These are phyloP conservation scores for Orbicella faveolata DNA, from an alignment of 64 coral and sea anemone species.

Conservation along the genomic window DNA sequence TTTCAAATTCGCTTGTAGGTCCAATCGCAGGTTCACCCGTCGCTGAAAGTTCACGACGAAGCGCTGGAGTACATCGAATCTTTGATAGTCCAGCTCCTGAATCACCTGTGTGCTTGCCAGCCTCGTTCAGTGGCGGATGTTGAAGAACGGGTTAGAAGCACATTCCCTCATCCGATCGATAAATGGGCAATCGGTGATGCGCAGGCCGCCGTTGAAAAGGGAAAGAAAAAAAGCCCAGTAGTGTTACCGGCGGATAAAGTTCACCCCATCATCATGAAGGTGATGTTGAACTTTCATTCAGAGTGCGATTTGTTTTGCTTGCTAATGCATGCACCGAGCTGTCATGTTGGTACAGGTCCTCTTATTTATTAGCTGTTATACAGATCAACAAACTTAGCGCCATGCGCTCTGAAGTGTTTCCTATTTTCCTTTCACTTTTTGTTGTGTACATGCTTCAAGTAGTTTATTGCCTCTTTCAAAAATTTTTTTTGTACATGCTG, in stretches of 20 bases:
- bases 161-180: conserved; percentile 94
- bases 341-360: neutral
- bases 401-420: neutral
- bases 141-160: conserved; percentile 90
- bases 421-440: conserved; percentile 22
- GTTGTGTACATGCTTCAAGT: neutral
- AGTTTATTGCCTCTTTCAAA: neutral
- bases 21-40: conserved; percentile 87
- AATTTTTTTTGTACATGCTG: neutral
- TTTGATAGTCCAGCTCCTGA: conserved; percentile 87
- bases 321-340: conserved; percentile 8
- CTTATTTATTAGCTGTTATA: neutral
- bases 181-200: conserved; percentile 93
- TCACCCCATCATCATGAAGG: conserved; percentile 90
- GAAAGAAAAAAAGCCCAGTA: conserved; percentile 90
- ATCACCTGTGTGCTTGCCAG: conserved; percentile 89
- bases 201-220: conserved; percentile 84
- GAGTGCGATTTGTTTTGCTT: conserved; percentile 1
- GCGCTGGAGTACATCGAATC: conserved; percentile 93
- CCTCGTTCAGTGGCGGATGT: conserved; percentile 85
- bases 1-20: conserved; percentile 79
- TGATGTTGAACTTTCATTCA: conserved; percentile 18
- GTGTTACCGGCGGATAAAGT: conserved; percentile 94
- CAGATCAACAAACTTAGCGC: neutral
- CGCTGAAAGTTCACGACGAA: conserved; percentile 84